Evolutionary conservation across 1,140 invertebrate species (phyloP).

Genomic region (Meloidogyne exigua): DNA sequence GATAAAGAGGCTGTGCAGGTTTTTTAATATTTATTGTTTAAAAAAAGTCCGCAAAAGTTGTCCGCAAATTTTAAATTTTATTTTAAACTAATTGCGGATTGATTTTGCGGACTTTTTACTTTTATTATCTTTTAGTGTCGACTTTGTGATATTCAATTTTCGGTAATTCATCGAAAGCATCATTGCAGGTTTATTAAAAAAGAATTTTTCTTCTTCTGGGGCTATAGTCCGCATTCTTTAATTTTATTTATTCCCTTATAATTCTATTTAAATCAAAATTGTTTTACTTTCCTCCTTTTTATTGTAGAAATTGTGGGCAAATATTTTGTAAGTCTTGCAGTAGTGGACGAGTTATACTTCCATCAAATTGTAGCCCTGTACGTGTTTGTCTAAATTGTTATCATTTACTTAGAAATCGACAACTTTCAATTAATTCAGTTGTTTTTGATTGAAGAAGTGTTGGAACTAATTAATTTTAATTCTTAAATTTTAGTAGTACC

Average conservation of each 20-base stretch:
- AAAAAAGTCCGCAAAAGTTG: too few relatives aligned
- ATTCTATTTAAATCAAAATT: neutral
- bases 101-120: too few relatives aligned
- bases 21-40: too few relatives aligned
- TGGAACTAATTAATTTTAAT: neutral
- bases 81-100: too few relatives aligned
- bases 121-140: conserved; percentile 21
- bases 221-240: too few relatives aligned
- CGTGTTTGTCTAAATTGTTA: conserved; percentile 46
- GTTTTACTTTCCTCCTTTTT: too few relatives aligned
- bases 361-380: conserved; percentile 47
- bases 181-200: conserved; percentile 44
- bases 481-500: neutral
- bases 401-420: conserved; percentile 30
- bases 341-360: conserved; percentile 43
- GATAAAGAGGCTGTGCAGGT: conserved; percentile 34
- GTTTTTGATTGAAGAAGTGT: neutral
- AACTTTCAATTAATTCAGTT: conserved; percentile 12
- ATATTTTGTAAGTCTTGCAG: conserved; percentile 49
- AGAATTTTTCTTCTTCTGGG: neutral
- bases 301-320: conserved; percentile 45
- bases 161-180: conserved; percentile 41
- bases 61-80: too few relatives aligned
- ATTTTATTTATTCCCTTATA: too few relatives aligned
- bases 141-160: conserved; percentile 35